Percentiles rank a stretch among this genome's conserved stretches.
phyloP scores from a whole-genome alignment of 2,888 invertebrate genomes.

The Drosophila subsilvestris region DNA sequence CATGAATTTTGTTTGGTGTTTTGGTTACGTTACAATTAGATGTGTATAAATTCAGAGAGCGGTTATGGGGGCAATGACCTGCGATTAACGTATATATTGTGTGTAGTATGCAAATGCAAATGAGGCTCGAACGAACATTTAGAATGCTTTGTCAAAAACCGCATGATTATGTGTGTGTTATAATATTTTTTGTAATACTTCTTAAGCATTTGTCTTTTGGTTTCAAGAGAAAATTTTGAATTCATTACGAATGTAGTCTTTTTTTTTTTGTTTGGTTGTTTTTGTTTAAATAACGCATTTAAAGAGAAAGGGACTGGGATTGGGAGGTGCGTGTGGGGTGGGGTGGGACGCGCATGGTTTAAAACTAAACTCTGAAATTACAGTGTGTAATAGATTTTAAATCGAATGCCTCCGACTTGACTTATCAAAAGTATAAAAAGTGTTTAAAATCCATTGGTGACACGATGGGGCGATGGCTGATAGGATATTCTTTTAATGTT shows the following conservation, averaged over 20 bases:
- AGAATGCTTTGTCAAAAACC: slow-evolving; percentile 72
- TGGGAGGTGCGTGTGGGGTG: neutral
- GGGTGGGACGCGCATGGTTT: slow-evolving; percentile 58
- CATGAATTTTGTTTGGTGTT: slow-evolving; percentile 53
- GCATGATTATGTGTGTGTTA: slow-evolving; percentile 70
- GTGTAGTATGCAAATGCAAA: slow-evolving; percentile 55
- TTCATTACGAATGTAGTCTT: slow-evolving; percentile 78
- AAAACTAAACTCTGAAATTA: slow-evolving; percentile 72
- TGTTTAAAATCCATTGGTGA: slow-evolving; percentile 76
- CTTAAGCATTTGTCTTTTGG: slow-evolving; percentile 75
- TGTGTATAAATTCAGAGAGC: slow-evolving; percentile 58
- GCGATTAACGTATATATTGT: slow-evolving; percentile 49
- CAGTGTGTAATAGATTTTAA: slow-evolving; percentile 68
- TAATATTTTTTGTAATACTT: slow-evolving; percentile 64
- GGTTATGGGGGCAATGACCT: slow-evolving; percentile 56
- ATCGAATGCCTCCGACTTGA: slow-evolving; percentile 78
- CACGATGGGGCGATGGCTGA: slow-evolving; percentile 45
- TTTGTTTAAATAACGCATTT: neutral
- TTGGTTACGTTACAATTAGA: slow-evolving; percentile 57
- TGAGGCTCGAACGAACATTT: slow-evolving; percentile 73
- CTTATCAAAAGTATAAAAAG: slow-evolving; percentile 80
- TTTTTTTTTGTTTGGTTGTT: slow-evolving; percentile 13
- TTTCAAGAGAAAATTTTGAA: slow-evolving; percentile 69
- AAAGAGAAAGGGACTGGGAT: neutral
- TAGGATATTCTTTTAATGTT: slow-evolving; percentile 23